Percentiles rank a stretch among this genome's conserved stretches.
These are phyloP conservation scores for Falco novaeseelandiae DNA, from an alignment of 2,797 vertebrate species.

Conservation along the genomic window DNA sequence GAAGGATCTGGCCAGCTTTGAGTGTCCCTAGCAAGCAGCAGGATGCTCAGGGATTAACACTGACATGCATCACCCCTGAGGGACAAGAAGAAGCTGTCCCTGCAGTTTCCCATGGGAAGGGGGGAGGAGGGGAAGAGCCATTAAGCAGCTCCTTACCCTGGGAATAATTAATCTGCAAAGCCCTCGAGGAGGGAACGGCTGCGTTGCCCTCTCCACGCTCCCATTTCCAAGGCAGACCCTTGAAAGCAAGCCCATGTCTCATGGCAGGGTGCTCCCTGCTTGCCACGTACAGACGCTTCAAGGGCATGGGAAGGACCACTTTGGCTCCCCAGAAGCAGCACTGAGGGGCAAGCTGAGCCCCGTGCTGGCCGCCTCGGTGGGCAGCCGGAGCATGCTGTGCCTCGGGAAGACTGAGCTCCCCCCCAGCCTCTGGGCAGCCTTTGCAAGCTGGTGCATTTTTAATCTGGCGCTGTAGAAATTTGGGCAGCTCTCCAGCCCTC, in stretches of 20 bases:
- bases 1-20: not conserved
- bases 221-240: not conserved
- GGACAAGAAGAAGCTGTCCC: slow-evolving; percentile 25
- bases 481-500: slow-evolving; percentile 10
- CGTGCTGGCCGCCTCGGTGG: rapidly evolving
- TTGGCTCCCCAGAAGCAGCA: not conserved
- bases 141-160: not conserved
- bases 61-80: not conserved
- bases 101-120: slow-evolving; percentile 13
- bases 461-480: not conserved
- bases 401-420: not conserved
- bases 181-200: not conserved
- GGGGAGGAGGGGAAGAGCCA: not conserved
- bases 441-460: not conserved
- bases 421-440: not conserved
- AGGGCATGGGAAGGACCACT: not conserved
- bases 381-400: rapidly evolving
- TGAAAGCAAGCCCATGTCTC: not conserved
- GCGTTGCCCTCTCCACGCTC: not conserved
- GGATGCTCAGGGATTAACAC: not conserved
- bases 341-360: not conserved
- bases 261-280: rapidly evolving
- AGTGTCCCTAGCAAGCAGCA: not conserved
- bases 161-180: slow-evolving; percentile 28
- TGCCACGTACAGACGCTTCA: rapidly evolving